These are phyloP conservation scores for Canis aureus DNA, from an alignment of 2,113 vertebrate genomes.

Conservation along the genomic window DNA sequence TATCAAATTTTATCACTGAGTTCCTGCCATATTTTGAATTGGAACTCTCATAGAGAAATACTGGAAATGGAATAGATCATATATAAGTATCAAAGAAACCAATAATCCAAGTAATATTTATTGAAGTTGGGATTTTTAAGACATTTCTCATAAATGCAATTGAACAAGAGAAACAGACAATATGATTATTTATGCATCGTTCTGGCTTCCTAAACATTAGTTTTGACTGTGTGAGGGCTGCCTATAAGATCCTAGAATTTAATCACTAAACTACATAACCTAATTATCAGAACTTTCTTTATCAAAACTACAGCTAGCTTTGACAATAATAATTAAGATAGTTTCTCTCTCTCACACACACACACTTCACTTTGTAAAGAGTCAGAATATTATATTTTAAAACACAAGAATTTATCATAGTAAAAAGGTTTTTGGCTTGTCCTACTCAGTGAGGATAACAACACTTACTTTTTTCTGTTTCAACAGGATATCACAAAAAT, in stretches of 20 bases:
- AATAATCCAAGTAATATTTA: not conserved
- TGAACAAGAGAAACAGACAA: constrained; percentile 28
- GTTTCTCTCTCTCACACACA: not conserved
- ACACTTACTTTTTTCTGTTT: not conserved
- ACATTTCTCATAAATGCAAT: constrained; percentile 14
- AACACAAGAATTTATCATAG: not conserved
- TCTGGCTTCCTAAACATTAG: constrained; percentile 21
- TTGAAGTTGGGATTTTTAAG: constrained; percentile 37
- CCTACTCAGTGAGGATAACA: not conserved
- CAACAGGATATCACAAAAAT: not conserved
- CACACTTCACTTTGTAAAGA: not conserved
- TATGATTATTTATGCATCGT: not conserved
- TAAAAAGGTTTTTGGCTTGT: not conserved
- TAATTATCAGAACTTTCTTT: not conserved
- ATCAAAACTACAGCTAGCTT: not conserved
- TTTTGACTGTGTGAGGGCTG: not conserved
- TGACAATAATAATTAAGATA: not conserved
- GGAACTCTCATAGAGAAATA: constrained; percentile 26
- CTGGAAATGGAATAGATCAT: constrained; percentile 4
- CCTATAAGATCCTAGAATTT: not conserved
- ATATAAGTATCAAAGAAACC: constrained; percentile 26
- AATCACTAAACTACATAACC: not conserved
- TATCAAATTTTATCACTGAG: constrained; percentile 15
- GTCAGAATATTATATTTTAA: constrained; percentile 12
- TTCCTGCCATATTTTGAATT: constrained; percentile 21